phyloP scores from a whole-genome alignment of 2,797 vertebrate genomes.

The Halcyon chelicuti region DNA sequence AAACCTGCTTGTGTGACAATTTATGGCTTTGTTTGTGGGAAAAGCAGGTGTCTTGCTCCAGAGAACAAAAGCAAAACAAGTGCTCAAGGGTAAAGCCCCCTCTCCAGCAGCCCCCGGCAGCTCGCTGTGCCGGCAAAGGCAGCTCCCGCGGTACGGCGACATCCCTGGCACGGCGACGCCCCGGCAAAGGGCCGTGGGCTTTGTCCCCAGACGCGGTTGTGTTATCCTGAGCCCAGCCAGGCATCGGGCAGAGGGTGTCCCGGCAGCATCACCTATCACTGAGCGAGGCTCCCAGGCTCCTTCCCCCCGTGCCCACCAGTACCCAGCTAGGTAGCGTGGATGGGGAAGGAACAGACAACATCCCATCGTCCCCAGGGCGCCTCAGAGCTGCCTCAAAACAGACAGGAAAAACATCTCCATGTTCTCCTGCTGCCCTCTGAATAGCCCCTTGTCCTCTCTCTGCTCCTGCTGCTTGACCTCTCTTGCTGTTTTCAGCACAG shows the following conservation, averaged over 20 bases:
- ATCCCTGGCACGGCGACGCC: neutral
- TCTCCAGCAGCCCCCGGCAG: neutral
- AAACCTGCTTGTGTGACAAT: neutral
- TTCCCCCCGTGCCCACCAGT: no score
- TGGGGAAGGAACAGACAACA: neutral
- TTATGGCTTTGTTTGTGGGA: conserved; percentile 46
- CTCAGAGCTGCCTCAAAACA: fast-evolving
- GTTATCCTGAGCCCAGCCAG: fast-evolving
- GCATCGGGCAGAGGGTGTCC: neutral
- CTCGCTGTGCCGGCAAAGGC: neutral
- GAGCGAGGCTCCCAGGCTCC: fast-evolving
- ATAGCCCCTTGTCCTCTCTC: fast-evolving
- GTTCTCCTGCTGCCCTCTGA: neutral
- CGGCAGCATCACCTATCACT: neutral
- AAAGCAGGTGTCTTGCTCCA: conserved; percentile 37
- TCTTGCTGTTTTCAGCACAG: fast-evolving
- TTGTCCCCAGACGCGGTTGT: neutral
- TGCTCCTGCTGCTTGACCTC: neutral
- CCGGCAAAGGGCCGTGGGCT: fast-evolving
- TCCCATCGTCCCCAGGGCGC: fast-evolving
- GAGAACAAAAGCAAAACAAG: conserved; percentile 17
- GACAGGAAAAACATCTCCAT: neutral
- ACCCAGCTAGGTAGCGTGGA: fast-evolving
- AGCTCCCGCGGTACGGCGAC: neutral
- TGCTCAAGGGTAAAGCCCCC: conserved; percentile 11